Evolutionary conservation across 1,140 invertebrate species (phyloP).

Genomic region (Cataglyphis hispanica): DNA sequence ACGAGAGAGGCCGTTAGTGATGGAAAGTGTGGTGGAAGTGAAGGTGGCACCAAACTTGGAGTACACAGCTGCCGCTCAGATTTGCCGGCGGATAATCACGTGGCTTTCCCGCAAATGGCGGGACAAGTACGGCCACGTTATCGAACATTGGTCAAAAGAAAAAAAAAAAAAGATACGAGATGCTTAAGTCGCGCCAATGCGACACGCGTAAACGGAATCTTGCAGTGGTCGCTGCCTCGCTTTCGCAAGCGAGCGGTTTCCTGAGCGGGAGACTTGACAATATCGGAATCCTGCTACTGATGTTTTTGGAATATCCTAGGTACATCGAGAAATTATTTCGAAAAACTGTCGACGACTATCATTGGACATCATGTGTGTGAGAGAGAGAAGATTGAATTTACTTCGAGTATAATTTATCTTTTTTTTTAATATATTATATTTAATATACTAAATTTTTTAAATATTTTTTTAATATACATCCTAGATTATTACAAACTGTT

Average conservation of each 20-base stretch:
- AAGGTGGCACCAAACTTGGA: conserved; percentile 80
- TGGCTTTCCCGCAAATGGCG: conserved; percentile 85
- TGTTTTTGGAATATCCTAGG: background rate
- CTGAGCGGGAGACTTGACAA: conserved; percentile 12
- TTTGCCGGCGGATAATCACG: conserved; percentile 84
- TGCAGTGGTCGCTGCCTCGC: conserved; percentile 65
- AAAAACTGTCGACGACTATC: background rate
- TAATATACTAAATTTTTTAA: too few relatives aligned
- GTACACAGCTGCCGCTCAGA: conserved; percentile 82
- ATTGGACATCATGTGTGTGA: background rate
- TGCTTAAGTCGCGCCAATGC: conserved; percentile 74
- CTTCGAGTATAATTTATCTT: conserved; percentile 18
- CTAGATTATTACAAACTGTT: too few relatives aligned
- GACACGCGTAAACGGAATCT: conserved; percentile 77
- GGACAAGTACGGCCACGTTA: conserved; percentile 65
- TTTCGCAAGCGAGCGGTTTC: conserved; percentile 30
- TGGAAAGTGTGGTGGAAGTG: conserved; percentile 26
- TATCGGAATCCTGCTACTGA: background rate
- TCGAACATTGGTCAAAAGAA: conserved; percentile 61
- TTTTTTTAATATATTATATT: too few relatives aligned
- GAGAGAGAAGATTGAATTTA: background rate
- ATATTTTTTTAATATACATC: too few relatives aligned
- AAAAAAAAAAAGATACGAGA: conserved; percentile 71
- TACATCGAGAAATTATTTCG: conserved; percentile 15
- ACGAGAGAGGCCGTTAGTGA: conserved; percentile 20